Evolutionary conservation across 2,888 invertebrate genomes (phyloP).

Genomic region (Petrolisthes manimaculis): DNA sequence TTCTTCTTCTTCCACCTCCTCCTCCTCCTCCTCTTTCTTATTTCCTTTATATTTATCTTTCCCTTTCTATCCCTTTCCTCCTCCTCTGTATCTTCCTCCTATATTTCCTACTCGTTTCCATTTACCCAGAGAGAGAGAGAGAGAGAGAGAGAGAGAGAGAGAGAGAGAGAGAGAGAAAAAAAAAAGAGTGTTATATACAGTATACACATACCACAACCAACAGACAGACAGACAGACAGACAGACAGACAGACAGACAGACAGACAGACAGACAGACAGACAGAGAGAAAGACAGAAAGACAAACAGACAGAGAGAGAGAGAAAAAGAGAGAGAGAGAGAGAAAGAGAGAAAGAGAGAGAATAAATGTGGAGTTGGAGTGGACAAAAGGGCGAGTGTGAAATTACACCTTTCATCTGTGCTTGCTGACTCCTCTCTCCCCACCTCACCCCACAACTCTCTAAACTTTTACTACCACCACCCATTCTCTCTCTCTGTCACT

Average conservation of each 20-base stretch:
- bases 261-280: background rate
- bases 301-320: no score
- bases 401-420: background rate
- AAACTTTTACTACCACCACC: background rate
- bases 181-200: no score
- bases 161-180: background rate
- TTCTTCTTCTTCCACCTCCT: no score
- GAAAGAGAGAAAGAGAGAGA: background rate
- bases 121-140: background rate
- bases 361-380: background rate
- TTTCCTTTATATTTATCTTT: background rate
- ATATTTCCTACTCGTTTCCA: background rate
- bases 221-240: no score
- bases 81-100: background rate
- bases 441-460: background rate
- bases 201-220: no score
- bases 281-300: no score
- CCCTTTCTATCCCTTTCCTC: background rate
- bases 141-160: background rate
- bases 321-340: slow-evolving; percentile 5
- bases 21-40: no score
- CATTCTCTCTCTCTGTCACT: background rate
- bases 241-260: no score
- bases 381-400: background rate
- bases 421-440: background rate